Evolutionary conservation across 37 sponge, comb jelly and placozoan species (phyloP), one percentile per base, ranked within the genome.

Genomic region (Halichondria panicea): DNA sequence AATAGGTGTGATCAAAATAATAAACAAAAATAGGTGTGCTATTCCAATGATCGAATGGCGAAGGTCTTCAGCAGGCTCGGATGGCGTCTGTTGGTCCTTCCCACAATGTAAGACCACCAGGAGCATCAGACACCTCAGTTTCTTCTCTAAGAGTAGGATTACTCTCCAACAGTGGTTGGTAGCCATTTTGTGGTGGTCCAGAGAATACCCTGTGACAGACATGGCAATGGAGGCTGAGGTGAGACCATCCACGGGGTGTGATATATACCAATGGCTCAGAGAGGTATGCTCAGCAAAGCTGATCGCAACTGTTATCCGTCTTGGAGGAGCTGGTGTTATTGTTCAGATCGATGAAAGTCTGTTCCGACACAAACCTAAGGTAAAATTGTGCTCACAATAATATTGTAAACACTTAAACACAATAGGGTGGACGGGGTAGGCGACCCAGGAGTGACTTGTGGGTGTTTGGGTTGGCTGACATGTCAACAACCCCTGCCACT

Each of bases 381-480:
- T 72, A 43, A 73, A 46, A 1, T 33, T 6, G 27, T 78, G 30
- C 11, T 8, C 1, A 71, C 33, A 31, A 3, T 53, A 9, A 9
- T 25, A 4, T 64, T 64, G 15, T 37, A 37, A 8, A n/a, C n/a
- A n/a, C 35, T 35, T 64, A 8, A 8, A 8, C 24, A 8, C 15
- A 8, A 11, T 46, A 88, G 84, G 7, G 83, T 33, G 71, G 66
- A 62, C 71, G 75, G 57, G 89, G 89, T 2, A 45, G 89, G 38
- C 61, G 70, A 1, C 61, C 89, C 5, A 66, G 45, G 0, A 0
- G 59, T 7, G 82, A 81, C n/a, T 48, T 73, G 33, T 87, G 84
- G 92, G 92, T 87, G 7, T 92, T 92, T 68, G 81, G 92, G 0
- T 55, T 92, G 84, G 80, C 79, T 6, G 84, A 87, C 68, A 72